These are phyloP conservation scores for Stichodactyla mertensii DNA, from an alignment of 64 coral and sea anemone genomes.

Conservation along the genomic window DNA sequence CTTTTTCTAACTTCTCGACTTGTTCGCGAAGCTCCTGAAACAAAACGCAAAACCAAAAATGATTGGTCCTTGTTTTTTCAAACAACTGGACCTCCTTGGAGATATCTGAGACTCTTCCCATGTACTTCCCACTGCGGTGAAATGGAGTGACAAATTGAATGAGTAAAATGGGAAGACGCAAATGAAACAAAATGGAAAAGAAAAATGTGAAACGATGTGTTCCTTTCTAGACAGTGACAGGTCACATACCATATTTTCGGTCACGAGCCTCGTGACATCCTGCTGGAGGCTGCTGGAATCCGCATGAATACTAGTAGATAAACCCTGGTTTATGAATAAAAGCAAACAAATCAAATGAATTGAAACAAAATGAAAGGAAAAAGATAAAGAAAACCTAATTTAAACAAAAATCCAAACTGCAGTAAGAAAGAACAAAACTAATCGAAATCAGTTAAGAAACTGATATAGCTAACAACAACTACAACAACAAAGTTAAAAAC, in stretches of 20 bases:
- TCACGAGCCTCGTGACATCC: conserved; percentile 71
- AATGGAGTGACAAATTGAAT: neutral
- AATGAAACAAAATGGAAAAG: neutral
- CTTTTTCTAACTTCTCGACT: conserved; percentile 69
- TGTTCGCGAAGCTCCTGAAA: conserved; percentile 69
- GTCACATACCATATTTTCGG: conserved; percentile 80
- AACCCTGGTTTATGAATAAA: neutral
- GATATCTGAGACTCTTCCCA: too few species aligned
- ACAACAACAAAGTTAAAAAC: too few species aligned
- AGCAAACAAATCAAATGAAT: neutral
- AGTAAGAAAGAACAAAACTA: too few species aligned
- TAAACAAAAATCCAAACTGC: too few species aligned
- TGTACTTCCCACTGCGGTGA: neutral
- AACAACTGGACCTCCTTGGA: too few species aligned
- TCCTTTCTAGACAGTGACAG: neutral
- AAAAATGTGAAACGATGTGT: neutral
- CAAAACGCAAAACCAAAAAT: neutral
- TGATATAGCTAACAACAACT: too few species aligned
- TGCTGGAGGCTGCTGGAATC: conserved; percentile 64
- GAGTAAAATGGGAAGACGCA: neutral
- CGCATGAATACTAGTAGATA: conserved; percentile 36
- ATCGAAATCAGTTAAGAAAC: too few species aligned
- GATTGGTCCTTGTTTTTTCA: neutral
- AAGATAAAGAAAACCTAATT: neutral
- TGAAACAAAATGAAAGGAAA: neutral